Conservation (phyloP, 1,140 invertebrate species). For the Pristionchus pacificus region DNA sequence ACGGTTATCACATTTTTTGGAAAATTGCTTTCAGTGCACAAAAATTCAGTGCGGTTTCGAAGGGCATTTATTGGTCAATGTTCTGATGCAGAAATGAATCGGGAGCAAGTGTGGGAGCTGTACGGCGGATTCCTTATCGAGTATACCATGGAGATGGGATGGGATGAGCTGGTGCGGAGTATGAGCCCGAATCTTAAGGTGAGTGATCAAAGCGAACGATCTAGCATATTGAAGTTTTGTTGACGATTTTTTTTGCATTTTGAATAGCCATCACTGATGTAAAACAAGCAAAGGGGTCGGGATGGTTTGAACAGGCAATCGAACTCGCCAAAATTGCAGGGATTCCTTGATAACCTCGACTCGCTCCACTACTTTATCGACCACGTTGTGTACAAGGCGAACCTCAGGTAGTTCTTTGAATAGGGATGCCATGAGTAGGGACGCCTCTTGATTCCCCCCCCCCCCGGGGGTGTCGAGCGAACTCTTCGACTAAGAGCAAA, state of each 20-base stretch:
- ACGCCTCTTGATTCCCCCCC: neutral
- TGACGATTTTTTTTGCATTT: too few relatives aligned
- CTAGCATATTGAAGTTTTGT: neutral
- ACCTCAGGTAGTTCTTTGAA: conserved; percentile 37
- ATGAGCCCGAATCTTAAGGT: conserved; percentile 52
- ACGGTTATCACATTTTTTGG: too few relatives aligned
- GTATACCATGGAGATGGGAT: conserved; percentile 42
- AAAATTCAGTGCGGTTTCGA: too few relatives aligned
- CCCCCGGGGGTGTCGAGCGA: neutral
- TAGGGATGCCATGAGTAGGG: neutral
- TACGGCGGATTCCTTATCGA: conserved; percentile 36
- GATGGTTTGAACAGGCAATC: too few relatives aligned
- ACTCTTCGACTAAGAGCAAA: neutral
- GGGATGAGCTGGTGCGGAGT: conserved; percentile 48
- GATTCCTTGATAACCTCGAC: conserved; percentile 52
- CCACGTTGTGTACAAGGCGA: conserved; percentile 51
- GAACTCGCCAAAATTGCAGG: conserved; percentile 21
- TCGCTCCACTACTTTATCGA: conserved; percentile 55
- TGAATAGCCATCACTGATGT: neutral
- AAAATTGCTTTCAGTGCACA: too few relatives aligned
- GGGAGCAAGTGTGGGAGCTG: conserved; percentile 40
- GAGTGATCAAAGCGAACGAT: neutral
- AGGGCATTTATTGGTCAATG: too few relatives aligned
- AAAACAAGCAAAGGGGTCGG: neutral
- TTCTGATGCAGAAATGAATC: conserved; percentile 36